Percentiles rank a stretch among this genome's conserved stretches.
phyloP scores from a whole-genome alignment of 1,140 invertebrate genomes.

The Delia radicum region DNA sequence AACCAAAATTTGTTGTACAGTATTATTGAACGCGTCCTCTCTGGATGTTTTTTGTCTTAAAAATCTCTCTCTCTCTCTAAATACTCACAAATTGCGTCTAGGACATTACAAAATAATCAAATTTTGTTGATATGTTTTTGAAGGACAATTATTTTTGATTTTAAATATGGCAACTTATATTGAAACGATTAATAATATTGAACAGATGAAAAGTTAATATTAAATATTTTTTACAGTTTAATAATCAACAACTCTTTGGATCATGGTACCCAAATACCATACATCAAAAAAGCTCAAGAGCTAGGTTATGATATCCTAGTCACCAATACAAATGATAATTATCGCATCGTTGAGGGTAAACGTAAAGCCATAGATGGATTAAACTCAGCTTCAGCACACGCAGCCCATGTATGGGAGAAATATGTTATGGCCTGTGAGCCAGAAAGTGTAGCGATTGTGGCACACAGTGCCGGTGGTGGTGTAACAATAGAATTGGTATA shows the following conservation, averaged over 20 bases:
- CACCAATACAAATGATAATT: conserved; percentile 74
- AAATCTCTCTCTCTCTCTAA: no score
- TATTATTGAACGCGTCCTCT: no score
- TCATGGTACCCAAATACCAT: conserved; percentile 74
- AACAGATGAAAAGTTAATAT: no score
- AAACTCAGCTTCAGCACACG: conserved; percentile 63
- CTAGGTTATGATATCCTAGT: conserved; percentile 72
- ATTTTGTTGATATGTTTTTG: no score
- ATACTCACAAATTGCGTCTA: no score
- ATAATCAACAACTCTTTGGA: conserved; percentile 78
- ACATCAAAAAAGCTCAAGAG: conserved; percentile 65
- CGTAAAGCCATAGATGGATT: conserved; percentile 56
- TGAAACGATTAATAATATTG: no score
- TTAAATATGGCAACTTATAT: no score
- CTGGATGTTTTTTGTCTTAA: no score
- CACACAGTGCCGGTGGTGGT: conserved; percentile 75
- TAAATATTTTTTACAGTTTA: conserved; percentile 62
- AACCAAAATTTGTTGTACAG: no score
- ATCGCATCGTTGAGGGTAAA: conserved; percentile 50
- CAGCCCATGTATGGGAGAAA: conserved; percentile 68
- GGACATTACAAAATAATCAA: no score
- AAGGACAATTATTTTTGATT: no score
- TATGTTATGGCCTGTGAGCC: conserved; percentile 64
- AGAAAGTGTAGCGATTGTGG: conserved; percentile 69
- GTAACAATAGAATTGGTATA: conserved; percentile 65